Evolutionary conservation across 2,797 vertebrate species (phyloP).

Genomic region (Eidolon dupreanum): DNA sequence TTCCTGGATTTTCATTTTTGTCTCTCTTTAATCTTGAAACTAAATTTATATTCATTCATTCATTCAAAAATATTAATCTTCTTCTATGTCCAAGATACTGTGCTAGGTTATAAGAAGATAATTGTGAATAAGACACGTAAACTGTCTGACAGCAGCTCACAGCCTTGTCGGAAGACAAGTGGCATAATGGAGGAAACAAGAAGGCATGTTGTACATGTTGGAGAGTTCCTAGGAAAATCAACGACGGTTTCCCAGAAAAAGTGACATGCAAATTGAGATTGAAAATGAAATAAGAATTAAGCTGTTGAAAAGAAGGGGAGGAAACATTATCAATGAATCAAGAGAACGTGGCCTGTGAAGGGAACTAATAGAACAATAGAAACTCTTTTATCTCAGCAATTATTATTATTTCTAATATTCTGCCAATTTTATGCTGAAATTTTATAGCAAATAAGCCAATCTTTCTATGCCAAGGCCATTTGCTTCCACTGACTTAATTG

Average conservation of each 20-base stretch:
- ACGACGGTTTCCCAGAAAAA: not conserved
- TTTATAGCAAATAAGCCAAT: not conserved
- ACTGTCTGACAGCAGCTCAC: not conserved
- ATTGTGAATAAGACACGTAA: not conserved
- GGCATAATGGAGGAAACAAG: not conserved
- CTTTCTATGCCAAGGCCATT: not conserved
- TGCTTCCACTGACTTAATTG: not conserved
- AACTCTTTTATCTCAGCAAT: not conserved
- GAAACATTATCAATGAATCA: not conserved
- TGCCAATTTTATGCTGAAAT: not conserved
- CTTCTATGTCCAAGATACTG: not conserved
- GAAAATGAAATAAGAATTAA: not conserved
- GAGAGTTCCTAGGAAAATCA: not conserved
- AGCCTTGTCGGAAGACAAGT: not conserved
- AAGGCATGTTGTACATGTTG: not conserved
- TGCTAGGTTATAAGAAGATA: not conserved
- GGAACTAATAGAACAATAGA: not conserved
- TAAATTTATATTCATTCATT: not conserved
- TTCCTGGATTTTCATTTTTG: not conserved
- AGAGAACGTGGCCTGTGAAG: not conserved
- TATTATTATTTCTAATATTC: not conserved
- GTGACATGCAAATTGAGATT: not conserved
- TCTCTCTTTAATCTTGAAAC: not conserved
- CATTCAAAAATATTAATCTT: not conserved
- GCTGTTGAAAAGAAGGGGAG: not conserved